Base-by-base conservation (phyloP, 1,140 invertebrate species). In the Trachelipus rathkii region DNA sequence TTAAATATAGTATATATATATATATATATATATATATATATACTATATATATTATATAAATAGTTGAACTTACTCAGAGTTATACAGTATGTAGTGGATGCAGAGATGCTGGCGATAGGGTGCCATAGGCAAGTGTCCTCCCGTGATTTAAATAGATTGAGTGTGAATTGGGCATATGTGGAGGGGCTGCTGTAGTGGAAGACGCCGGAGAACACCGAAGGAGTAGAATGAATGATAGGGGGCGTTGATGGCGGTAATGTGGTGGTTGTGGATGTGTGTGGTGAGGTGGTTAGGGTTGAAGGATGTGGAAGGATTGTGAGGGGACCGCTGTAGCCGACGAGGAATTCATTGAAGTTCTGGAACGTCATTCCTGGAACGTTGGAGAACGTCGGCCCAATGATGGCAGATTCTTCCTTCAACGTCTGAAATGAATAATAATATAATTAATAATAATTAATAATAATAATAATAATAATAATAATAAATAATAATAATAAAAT, bases 351-450 rank as follows among this genome's bases (percentile, higher is more conserved):
- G 81, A 92, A 87, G 84, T n/a, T 94, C 92, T 78, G 91, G 91
- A 82, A 92, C 91, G 78, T 90, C n/a, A 89, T 82, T 93, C 91
- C 87, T 92, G 93, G 82, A 92, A 87, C 84, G 88, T 90, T 73
- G 87, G 85, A 43, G 86, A 83, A 89, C 88, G 82, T 90, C 90
- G 83, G 90, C n/a, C 90, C 83, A 89, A 84, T 60, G 89, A 87
- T 19, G n/a, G 88, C 86, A 72, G 84, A 86, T 81, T 91, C 90
- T 81, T 89, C 88, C 84, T n/a, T 90, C 89, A 43, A 90, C 89
- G 84, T 92, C 91, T 92, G 86, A 73, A 87, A 87, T 73, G 83
- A 33, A 33, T 33, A 6, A 33, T 33, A 33, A 33, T 33, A 33
- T 3, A 33, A 33, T 3, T 33, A 33, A 33, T 33, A 33, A 33